These are phyloP conservation scores for Antidorcas marsupialis DNA, from an alignment of 2,113 vertebrate genomes.

Conservation along the genomic window DNA sequence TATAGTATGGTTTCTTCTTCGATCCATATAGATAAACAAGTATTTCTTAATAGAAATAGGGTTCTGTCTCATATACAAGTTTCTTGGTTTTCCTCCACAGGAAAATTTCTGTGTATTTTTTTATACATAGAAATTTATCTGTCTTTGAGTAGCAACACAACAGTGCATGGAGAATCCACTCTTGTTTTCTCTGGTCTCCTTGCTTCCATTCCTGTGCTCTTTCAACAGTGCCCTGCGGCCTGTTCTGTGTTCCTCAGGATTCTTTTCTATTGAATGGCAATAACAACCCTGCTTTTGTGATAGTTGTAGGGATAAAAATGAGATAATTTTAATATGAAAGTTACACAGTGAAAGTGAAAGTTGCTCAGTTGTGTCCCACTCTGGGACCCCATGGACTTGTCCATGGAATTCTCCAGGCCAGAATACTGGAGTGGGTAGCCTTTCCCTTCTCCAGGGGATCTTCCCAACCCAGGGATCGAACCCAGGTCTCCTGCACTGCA, in stretches of 20 bases:
- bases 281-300: neutral
- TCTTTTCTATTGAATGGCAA: constrained; percentile 9
- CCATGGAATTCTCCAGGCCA: neutral
- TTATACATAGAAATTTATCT: neutral
- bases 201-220: neutral
- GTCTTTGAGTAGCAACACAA: neutral
- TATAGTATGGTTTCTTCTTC: neutral
- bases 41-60: constrained; percentile 18
- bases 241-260: neutral
- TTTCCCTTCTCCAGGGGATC: neutral
- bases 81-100: neutral
- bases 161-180: neutral
- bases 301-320: constrained; percentile 6
- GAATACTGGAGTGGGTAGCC: neutral
- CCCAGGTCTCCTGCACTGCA: neutral
- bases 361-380: neutral
- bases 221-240: neutral
- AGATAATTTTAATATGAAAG: constrained; percentile 19
- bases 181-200: neutral
- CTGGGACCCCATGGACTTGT: neutral
- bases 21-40: neutral
- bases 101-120: neutral
- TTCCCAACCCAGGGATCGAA: neutral
- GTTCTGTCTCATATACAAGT: neutral
- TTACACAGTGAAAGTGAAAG: neutral